Conservation (phyloP, 2,888 invertebrate genomes). For the Amblyjoppa proteus region DNA sequence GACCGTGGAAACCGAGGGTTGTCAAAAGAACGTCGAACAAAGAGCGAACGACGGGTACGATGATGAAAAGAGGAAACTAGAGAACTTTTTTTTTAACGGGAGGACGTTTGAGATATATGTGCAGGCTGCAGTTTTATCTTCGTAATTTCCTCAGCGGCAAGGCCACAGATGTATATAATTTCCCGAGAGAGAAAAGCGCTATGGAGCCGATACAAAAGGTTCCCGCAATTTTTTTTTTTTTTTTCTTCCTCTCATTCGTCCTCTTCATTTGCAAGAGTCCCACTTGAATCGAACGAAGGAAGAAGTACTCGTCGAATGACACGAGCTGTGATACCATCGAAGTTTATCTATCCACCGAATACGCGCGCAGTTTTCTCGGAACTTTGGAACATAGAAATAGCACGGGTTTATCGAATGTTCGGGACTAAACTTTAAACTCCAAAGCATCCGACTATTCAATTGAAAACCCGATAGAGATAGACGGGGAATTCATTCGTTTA, state of each 20-base stretch:
- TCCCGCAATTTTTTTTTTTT: not conserved
- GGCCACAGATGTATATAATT: conserved; percentile 2
- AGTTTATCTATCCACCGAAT: not conserved
- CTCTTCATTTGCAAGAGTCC: not conserved
- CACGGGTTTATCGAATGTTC: not conserved
- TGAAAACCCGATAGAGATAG: not conserved
- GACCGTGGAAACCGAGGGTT: not conserved
- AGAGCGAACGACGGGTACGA: not conserved
- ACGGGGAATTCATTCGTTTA: not conserved
- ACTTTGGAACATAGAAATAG: not conserved
- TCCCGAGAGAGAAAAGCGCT: conserved; percentile 12
- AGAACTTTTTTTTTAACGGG: too few species aligned
- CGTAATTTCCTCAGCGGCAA: conserved; percentile 1
- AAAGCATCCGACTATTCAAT: not conserved
- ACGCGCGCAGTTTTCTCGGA: not conserved
- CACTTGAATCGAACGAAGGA: not conserved
- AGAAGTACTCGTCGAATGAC: not conserved
- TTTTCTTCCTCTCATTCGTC: not conserved
- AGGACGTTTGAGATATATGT: not conserved
- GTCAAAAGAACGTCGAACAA: not conserved
- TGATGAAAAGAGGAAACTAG: not conserved
- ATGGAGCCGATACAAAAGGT: not conserved
- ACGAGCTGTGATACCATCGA: not conserved
- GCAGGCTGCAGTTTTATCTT: conserved; percentile 7
- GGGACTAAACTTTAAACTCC: not conserved